Evolutionary conservation across 35 echinoderm and acorn worm species (phyloP), one percentile per base, ranked within the genome.

Genomic region (Amphiura filiformis): DNA sequence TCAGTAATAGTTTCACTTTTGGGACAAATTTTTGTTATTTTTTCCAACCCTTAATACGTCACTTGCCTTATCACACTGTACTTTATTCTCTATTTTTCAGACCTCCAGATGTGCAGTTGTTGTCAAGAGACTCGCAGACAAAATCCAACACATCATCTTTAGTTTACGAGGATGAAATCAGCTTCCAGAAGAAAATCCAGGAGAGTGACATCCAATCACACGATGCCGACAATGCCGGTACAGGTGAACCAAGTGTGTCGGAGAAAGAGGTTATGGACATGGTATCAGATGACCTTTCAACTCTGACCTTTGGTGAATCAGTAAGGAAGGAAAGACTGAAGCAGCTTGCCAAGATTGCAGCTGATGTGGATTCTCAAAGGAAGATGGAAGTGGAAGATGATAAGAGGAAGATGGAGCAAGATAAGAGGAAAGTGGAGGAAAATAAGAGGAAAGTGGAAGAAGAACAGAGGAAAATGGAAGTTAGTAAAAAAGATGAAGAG

Each of bases 231-330:
- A 70, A 11, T n/a, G 4, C 61, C 4, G 61, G 61, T 52, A 11
- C 9, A 70, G 13, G 56, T 1, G 33, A 61, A 89, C 31, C 82
- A 17, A 31, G 30, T 34, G 28, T 38, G 31, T 12, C 35, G 18
- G 42, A 56, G 32, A 39, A 88, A 23, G 42, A 88, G 0, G 57
- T 15, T 37, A 76, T 84, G 12, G 91, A 76, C 1, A 31, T 76
- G 36, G 57, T 93, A 17, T 47, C 38, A 38, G 80, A 93, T 39
- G 85, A 93, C 44, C 35, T 93, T 38, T 84, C 85, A 39, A 65
- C 32, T 57, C 36, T 93, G 39, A 84, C 49, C 38, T 86, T 88
- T 37, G 52, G 49, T 9, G 81, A 83, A 41, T 41, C 80, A 22
- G n/a, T 40, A 39, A 81, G 34, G 42, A 88, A 76, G 64, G 42